Conservation (phyloP, 2,888 invertebrate genomes). For the Flexamia atlantica region DNA sequence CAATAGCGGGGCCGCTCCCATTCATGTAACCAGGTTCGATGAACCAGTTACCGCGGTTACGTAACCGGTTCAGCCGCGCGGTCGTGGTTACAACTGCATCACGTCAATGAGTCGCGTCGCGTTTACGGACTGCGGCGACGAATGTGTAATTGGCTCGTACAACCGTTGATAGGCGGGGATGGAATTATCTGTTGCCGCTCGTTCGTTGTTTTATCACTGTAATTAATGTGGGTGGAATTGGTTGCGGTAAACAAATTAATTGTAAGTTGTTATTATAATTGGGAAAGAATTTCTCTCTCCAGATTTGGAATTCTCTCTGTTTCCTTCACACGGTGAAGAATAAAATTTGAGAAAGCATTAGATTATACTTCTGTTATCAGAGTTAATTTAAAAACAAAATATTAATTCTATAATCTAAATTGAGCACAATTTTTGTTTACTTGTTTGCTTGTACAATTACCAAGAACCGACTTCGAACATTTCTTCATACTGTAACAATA, state of each 20-base stretch:
- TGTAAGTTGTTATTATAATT: background rate
- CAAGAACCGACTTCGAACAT: too few relatives aligned
- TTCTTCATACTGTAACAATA: too few relatives aligned
- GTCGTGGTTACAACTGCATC: background rate
- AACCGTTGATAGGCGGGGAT: background rate
- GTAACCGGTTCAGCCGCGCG: background rate
- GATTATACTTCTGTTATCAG: too few relatives aligned
- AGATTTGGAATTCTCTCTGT: too few relatives aligned
- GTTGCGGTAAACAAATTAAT: background rate
- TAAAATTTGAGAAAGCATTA: too few relatives aligned
- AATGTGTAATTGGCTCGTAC: background rate
- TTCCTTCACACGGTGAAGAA: too few relatives aligned
- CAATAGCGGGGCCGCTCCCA: background rate
- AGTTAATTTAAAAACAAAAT: too few relatives aligned
- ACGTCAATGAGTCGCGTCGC: background rate
- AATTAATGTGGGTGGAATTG: background rate
- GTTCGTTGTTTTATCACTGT: background rate
- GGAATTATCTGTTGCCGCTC: background rate
- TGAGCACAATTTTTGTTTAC: too few relatives aligned
- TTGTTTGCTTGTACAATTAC: too few relatives aligned
- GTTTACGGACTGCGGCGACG: background rate
- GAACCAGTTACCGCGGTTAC: background rate
- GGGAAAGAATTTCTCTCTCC: too few relatives aligned
- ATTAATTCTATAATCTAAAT: too few relatives aligned
- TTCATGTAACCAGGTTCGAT: background rate